Base-by-base conservation (phyloP, 1,140 invertebrate genomes). In the Brachionus rubens region DNA sequence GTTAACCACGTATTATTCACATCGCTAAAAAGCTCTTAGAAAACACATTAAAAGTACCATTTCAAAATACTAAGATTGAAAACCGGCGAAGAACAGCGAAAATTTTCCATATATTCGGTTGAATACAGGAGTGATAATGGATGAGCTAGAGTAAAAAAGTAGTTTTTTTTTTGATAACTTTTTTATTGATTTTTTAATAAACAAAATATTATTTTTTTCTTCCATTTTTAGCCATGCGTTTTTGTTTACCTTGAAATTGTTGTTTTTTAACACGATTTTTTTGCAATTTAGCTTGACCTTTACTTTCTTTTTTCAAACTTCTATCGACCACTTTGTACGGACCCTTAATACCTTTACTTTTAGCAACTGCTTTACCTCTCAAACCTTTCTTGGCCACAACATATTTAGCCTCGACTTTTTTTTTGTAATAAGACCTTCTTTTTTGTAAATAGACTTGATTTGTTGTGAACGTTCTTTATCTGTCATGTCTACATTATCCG, bases 281-380 rank as follows among this genome's bases (percentile, higher is more conserved):
- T 50, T 43, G 33, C 24, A 65, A 65, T 65, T 65, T 72, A 43
- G 72, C 72, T 75, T 88, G 83, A 3, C 88, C 88, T 47, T 89
- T 87, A 77, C 90, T 86, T 83, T 98, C 96, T 85, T 98, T 98
- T 84, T 98, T 98, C 90, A 98, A 90, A 76, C 96, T 86, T 4
- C 90, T 89, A 88, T 99, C 96, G 0, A 99, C 96, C 2, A 98
- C 89, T 83, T 91, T 96, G 82, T 91, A 99, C 12, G 87, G 90
- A 72, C 96, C 95, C 84, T 94, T 93, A 0, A 96, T 89, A 21
- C 94, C 93, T 0, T 88, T 83, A 0, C 96, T 96, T 79, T 93
- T 86, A 40, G 87, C 85, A 28, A 90, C 88, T 7, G 33, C n/a
- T 9, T 28, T 59, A 19, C 89, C 90, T 0, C 90, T 87, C 5